A percentile compares a stretch with the other conserved stretches of the same genome.
phyloP scores from a whole-genome alignment of 2,888 invertebrate genomes.

The Leptopilina myrica region DNA sequence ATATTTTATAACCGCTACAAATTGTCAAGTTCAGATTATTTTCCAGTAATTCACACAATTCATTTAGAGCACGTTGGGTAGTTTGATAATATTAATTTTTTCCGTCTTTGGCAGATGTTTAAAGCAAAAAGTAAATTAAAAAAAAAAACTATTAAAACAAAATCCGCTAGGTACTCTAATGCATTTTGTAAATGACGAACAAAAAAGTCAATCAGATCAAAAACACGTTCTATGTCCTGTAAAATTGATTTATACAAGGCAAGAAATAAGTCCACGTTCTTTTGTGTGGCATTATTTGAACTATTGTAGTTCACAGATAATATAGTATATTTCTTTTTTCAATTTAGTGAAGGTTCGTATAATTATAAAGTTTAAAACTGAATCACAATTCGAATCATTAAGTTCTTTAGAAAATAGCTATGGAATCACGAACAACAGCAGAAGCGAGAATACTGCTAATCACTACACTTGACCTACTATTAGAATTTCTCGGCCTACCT shows the following conservation, averaged over 20 bases:
- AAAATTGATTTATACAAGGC: no score
- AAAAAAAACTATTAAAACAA: no score
- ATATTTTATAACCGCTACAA: neutral
- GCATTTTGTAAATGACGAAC: no score
- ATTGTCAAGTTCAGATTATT: constrained; percentile 22
- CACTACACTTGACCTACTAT: constrained; percentile 53
- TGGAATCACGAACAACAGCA: constrained; percentile 29
- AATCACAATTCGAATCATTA: constrained; percentile 28
- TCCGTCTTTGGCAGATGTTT: no score
- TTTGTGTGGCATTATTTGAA: no score
- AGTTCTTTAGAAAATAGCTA: constrained; percentile 33
- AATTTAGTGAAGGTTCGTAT: neutral
- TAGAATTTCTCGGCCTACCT: constrained; percentile 38
- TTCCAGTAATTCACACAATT: constrained; percentile 19
- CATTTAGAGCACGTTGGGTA: neutral
- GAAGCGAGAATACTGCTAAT: constrained; percentile 47
- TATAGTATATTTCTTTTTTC: neutral
- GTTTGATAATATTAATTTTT: no score
- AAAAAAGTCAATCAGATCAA: no score
- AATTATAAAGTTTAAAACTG: neutral
- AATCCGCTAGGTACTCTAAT: no score
- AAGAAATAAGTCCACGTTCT: no score
- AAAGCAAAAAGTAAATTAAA: no score
- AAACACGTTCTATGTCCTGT: no score
- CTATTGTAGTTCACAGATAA: no score